A percentile compares a stretch with the other conserved stretches of the same genome.
Conservation (phyloP, 2,888 invertebrate genomes). For the Chrysolina oricalcia region DNA sequence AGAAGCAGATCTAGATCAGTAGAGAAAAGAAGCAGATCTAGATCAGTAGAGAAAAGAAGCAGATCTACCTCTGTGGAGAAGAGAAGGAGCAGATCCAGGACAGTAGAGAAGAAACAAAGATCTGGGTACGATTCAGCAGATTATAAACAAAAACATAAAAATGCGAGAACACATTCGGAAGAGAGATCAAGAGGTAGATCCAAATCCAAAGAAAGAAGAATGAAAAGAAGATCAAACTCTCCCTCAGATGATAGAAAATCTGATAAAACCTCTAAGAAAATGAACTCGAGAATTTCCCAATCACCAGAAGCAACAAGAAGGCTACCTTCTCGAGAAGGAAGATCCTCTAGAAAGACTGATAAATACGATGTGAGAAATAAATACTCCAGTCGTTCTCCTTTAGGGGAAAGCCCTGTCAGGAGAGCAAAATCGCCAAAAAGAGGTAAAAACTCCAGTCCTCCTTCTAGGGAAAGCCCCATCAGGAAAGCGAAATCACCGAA, state of each 20-base stretch:
- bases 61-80: constrained; percentile 25
- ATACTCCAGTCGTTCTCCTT: constrained; percentile 14
- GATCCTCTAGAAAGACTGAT: background rate
- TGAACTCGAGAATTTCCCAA: background rate
- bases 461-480: background rate
- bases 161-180: constrained; percentile 5
- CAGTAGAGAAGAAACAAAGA: constrained; percentile 32
- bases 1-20: constrained; percentile 24
- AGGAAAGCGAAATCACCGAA: constrained; percentile 19
- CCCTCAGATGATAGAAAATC: constrained; percentile 14
- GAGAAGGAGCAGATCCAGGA: constrained; percentile 22
- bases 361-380: background rate
- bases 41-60: constrained; percentile 7
- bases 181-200: constrained; percentile 21
- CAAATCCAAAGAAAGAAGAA: constrained; percentile 29
- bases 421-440: constrained; percentile 18
- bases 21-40: constrained; percentile 22
- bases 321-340: background rate
- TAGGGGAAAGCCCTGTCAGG: background rate
- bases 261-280: background rate
- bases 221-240: background rate
- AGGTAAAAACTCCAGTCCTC: constrained; percentile 6
- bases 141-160: constrained; percentile 31
- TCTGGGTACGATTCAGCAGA: constrained; percentile 28
- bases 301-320: background rate